Percentiles rank a stretch among this genome's conserved stretches.
These are phyloP conservation scores for Atta colombica DNA, from an alignment of 1,140 invertebrate species.

Conservation along the genomic window DNA sequence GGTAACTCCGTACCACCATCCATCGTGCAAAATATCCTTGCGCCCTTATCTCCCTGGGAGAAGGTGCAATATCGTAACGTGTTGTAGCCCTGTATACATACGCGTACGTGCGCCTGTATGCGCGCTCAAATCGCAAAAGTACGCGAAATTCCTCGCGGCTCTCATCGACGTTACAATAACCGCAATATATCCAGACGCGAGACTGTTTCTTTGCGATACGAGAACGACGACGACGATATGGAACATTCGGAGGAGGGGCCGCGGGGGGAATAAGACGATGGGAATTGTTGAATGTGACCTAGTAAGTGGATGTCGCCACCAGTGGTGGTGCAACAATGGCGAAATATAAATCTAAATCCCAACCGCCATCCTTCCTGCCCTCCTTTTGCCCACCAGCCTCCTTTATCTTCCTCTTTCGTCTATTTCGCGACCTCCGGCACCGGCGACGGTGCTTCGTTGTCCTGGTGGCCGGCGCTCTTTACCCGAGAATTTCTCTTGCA, in stretches of 20 bases:
- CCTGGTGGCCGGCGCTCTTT: constrained; percentile 30
- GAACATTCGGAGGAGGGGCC: constrained; percentile 35
- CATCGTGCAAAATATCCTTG: constrained; percentile 64
- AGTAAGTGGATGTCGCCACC: constrained; percentile 57
- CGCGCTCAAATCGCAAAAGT: constrained; percentile 71
- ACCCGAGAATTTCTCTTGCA: constrained; percentile 37
- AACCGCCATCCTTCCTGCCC: constrained; percentile 69
- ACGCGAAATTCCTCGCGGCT: constrained; percentile 77
- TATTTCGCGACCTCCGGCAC: constrained; percentile 23
- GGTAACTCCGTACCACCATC: constrained; percentile 26
- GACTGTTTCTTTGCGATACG: constrained; percentile 74
- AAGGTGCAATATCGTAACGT: constrained; percentile 56
- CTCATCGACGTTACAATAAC: constrained; percentile 83
- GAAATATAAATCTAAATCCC: constrained; percentile 81
- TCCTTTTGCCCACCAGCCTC: constrained; percentile 28
- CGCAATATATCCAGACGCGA: constrained; percentile 76
- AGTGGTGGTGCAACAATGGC: constrained; percentile 72
- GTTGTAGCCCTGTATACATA: background rate
- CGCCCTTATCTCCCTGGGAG: constrained; percentile 68
- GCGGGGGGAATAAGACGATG: constrained; percentile 59
- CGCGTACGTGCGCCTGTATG: background rate
- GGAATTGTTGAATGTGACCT: constrained; percentile 65
- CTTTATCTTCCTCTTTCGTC: constrained; percentile 68
- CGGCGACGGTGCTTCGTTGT: constrained; percentile 11
- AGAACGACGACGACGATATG: constrained; percentile 56